Evolutionary conservation across 2,113 vertebrate genomes (phyloP).

Genomic region (Nothoprocta pentlandii): DNA sequence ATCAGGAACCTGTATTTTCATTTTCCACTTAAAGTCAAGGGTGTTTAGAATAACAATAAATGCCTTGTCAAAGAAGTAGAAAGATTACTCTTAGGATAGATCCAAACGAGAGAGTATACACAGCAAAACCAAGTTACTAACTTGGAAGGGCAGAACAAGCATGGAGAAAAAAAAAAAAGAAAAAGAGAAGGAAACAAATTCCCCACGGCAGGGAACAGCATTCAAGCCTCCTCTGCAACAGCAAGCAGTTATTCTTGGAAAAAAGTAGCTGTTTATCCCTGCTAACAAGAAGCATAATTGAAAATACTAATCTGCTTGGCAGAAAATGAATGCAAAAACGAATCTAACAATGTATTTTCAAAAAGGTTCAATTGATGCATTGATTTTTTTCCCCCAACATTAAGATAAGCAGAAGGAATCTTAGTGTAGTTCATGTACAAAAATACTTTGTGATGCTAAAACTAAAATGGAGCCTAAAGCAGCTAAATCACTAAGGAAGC

Average conservation of each 20-base stretch:
- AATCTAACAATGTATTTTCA: neutral
- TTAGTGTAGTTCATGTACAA: neutral
- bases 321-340: neutral
- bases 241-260: neutral
- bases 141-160: neutral
- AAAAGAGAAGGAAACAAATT: neutral
- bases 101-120: neutral
- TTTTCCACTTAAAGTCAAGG: neutral
- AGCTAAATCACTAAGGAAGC: neutral
- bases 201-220: neutral
- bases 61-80: neutral
- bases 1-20: neutral
- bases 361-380: neutral
- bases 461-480: neutral
- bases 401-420: constrained; percentile 12
- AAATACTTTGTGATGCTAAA: neutral
- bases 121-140: neutral
- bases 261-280: neutral
- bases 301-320: neutral
- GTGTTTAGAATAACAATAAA: neutral
- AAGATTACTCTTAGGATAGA: neutral
- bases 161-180: neutral
- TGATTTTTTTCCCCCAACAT: neutral
- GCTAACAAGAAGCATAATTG: neutral
- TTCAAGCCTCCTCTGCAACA: neutral